Base-by-base conservation (phyloP, 2,113 vertebrate species). In the Myodes glareolus region DNA sequence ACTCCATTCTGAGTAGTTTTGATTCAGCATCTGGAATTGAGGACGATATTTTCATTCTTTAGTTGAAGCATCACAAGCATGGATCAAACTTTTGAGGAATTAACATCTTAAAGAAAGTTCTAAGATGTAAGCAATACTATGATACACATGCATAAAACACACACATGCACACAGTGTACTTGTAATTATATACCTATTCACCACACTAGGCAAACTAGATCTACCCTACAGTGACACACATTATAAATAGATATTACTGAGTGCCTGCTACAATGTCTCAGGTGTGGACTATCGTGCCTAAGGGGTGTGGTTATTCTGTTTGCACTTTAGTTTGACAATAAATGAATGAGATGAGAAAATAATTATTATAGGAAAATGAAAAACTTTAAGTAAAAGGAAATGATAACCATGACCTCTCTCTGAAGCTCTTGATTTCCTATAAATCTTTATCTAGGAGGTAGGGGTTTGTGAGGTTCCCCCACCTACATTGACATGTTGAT, bases 11-110 rank as follows among this genome's bases (percentile, higher is more conserved):
- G 76, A 63, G 70, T 92, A 68, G 68, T 94, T 94, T 76, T 73
- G n/a, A 91, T 80, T 96, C 50, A 77, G 33, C 52, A 89, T 72
- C 36, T 95, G 31, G 33, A 75, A 85, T 84, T 77, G 7, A 17
- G 14, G 36, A 47, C 65, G 17, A 42, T 86, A 50, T 13, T 31
- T 65, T 92, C 25, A 87, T 19, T 82, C 88, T 23, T 73, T 95
- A 85, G 14, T 42, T 91, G 90, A 89, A 67, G 7, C 1, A 78
- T 63, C 31, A 81, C 2, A 89, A 25, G 29, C 82, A 12, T 91
- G n/a, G 55, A 78, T 94, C 33, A 91, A 94, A 21, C 12, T 93
- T 96, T 96, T 72, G 42, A 76, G 47, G 68, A 78, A 55, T 42
- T 23, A 89, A 58, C 36, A 67, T 39, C 8, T 73, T 61, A 91